Conservation (phyloP, 2,888 invertebrate species). For the Polydrusus pterygomalis region DNA sequence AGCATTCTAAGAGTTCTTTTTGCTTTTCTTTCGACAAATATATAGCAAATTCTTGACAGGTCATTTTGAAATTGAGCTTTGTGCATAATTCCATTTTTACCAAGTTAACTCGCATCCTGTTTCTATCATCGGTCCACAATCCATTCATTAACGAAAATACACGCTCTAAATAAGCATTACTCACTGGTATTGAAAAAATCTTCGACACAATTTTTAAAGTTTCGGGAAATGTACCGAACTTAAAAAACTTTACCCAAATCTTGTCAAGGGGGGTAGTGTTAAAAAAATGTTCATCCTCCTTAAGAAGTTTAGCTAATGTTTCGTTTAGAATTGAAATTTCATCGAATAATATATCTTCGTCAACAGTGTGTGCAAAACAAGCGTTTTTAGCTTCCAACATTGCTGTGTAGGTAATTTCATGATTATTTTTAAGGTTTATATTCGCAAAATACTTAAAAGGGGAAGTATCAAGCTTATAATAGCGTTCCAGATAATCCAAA, state of each 20-base stretch:
- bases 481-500: not conserved
- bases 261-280: not conserved
- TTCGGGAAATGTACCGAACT: not conserved
- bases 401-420: not conserved
- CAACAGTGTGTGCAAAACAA: not conserved
- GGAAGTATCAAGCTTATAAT: not conserved
- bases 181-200: slow-evolving; percentile 16
- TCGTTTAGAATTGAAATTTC: not conserved
- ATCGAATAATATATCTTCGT: not conserved
- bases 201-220: slow-evolving; percentile 14
- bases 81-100: not conserved
- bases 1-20: too few relatives aligned
- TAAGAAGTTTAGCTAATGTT: not conserved
- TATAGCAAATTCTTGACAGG: too few relatives aligned
- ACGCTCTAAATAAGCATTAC: slow-evolving; percentile 15
- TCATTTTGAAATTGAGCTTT: too few relatives aligned
- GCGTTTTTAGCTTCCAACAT: not conserved
- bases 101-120: not conserved
- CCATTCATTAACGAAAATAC: slow-evolving; percentile 4
- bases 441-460: not conserved
- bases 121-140: slow-evolving; percentile 20
- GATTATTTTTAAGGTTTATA: not conserved
- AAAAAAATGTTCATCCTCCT: not conserved
- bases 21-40: too few relatives aligned
- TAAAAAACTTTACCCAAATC: not conserved